Conservation (phyloP, 2,113 vertebrate genomes). For the Malurus elegans region DNA sequence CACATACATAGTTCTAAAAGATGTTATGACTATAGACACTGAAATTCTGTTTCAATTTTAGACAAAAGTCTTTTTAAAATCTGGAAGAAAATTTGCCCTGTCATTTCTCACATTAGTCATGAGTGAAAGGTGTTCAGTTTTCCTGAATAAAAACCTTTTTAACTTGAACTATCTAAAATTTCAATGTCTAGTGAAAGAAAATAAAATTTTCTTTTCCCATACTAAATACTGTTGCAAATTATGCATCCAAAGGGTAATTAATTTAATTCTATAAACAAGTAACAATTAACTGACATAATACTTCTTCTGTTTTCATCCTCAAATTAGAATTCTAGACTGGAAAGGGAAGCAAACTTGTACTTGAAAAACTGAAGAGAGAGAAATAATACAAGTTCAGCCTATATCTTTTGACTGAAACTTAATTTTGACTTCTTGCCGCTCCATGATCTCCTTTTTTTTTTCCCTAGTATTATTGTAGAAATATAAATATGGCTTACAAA, state of each 20-base stretch:
- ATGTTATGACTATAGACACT: background rate
- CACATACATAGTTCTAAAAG: background rate
- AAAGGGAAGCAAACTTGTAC: background rate
- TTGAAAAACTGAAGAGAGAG: background rate
- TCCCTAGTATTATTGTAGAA: background rate
- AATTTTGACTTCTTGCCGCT: background rate
- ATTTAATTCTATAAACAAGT: background rate
- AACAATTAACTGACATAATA: background rate
- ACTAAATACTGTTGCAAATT: background rate
- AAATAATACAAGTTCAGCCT: background rate
- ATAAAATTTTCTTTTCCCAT: background rate
- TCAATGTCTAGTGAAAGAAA: background rate
- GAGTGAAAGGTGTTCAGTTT: background rate
- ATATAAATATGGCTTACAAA: background rate
- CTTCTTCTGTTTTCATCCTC: background rate
- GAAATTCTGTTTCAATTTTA: background rate
- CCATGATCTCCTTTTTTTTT: background rate
- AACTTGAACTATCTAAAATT: background rate
- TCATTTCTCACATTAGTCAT: background rate
- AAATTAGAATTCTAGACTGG: background rate
- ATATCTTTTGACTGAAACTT: background rate
- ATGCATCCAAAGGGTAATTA: background rate
- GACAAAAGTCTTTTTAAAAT: background rate
- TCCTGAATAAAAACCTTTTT: background rate
- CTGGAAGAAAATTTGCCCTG: background rate